phyloP scores from a whole-genome alignment of 2,888 invertebrate species.

The Drosophila atripex region DNA sequence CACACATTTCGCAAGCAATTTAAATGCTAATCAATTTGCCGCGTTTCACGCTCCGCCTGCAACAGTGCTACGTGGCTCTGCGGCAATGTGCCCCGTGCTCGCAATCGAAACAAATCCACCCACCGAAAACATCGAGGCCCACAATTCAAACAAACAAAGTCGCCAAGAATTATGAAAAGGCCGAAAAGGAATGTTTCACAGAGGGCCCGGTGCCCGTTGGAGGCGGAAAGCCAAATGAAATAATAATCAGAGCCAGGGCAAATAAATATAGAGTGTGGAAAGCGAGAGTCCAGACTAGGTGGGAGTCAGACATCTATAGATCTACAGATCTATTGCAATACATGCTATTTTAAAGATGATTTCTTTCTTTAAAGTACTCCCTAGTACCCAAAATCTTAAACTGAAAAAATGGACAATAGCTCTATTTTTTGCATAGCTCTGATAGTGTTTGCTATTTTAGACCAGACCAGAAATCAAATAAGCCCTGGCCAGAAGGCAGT shows the following conservation, averaged over 20 bases:
- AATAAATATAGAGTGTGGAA: constrained; percentile 49
- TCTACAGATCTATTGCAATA: neutral
- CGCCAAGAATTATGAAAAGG: constrained; percentile 41
- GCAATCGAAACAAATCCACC: constrained; percentile 14
- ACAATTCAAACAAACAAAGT: constrained; percentile 51
- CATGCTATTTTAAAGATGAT: neutral
- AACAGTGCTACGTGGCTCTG: constrained; percentile 42
- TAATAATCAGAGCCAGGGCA: constrained; percentile 42
- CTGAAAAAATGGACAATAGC: too few relatives aligned
- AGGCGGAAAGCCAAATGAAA: constrained; percentile 40
- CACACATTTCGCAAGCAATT: constrained; percentile 69
- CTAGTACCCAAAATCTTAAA: neutral
- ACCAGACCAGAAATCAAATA: constrained; percentile 17
- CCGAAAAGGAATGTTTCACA: constrained; percentile 4
- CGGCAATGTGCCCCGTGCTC: constrained; percentile 45
- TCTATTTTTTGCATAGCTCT: constrained; percentile 26
- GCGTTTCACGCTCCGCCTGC: constrained; percentile 37
- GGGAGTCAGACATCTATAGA: too few relatives aligned
- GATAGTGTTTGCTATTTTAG: constrained; percentile 54
- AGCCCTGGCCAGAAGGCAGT: neutral
- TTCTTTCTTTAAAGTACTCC: neutral
- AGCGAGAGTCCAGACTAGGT: neutral
- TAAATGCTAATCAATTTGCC: constrained; percentile 74
- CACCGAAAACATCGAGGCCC: constrained; percentile 3
- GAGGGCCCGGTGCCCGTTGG: neutral